Percentiles rank a stretch among this genome's conserved stretches.
Conservation (phyloP, 2,797 vertebrate species). For the Megaceryle alcyon region DNA sequence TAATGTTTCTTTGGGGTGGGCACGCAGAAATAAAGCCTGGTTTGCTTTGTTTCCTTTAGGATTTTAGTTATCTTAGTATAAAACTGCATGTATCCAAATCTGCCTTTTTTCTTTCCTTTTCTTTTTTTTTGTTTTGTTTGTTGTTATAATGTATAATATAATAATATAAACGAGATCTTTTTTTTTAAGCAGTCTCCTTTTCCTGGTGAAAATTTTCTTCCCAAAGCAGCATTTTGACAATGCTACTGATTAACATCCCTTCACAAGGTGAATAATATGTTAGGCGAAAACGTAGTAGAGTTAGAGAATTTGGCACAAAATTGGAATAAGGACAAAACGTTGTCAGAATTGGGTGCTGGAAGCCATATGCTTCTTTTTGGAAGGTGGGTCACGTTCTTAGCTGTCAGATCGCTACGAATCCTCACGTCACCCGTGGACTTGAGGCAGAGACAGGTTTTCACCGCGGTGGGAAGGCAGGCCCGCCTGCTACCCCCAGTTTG, state of each 20-base stretch:
- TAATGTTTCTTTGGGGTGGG: background rate
- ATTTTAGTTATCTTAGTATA: background rate
- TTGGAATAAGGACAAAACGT: slow-evolving; percentile 71
- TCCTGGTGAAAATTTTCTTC: background rate
- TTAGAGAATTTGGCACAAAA: slow-evolving; percentile 70
- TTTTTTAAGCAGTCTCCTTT: background rate
- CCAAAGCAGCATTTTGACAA: slow-evolving; percentile 52
- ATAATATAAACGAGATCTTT: background rate
- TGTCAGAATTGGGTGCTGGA: slow-evolving; percentile 68
- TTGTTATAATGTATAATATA: background rate
- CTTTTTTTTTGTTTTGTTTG: background rate
- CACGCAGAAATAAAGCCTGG: background rate
- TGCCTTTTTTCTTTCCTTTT: background rate
- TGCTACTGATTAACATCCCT: slow-evolving; percentile 50
- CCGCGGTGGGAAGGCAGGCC: slow-evolving; percentile 1
- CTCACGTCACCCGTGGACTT: slow-evolving; percentile 25
- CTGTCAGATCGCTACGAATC: slow-evolving; percentile 62
- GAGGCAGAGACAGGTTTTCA: slow-evolving; percentile 65
- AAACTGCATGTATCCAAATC: background rate
- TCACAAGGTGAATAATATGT: slow-evolving; percentile 69
- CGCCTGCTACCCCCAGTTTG: slow-evolving; percentile 23
- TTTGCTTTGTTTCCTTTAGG: background rate
- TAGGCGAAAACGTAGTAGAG: slow-evolving; percentile 49
- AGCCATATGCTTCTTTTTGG: slow-evolving; percentile 67
- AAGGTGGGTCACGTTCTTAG: slow-evolving; percentile 69